Evolutionary conservation across 2,888 invertebrate species (phyloP).

Genomic region (Lydus trimaculatus): DNA sequence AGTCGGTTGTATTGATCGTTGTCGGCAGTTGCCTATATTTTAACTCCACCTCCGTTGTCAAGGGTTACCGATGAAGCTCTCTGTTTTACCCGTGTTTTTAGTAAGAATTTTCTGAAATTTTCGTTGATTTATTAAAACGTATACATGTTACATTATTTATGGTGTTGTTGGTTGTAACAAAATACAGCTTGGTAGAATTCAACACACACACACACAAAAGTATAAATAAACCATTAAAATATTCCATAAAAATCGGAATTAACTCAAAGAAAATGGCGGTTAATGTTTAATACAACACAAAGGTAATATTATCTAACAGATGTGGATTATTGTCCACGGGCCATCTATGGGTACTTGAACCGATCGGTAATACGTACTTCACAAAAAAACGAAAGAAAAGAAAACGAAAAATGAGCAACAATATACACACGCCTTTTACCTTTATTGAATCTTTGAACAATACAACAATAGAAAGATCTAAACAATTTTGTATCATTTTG

Average conservation of each 20-base stretch:
- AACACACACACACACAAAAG: not conserved
- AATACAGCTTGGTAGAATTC: not conserved
- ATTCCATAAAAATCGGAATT: not conserved
- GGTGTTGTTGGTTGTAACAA: not conserved
- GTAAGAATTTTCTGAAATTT: not conserved
- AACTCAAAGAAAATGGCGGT: not conserved
- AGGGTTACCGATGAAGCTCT: not conserved
- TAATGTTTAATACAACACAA: not conserved
- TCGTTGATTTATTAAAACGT: slow-evolving; percentile 1
- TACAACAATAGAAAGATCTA: slow-evolving; percentile 4
- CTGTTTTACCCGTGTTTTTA: not conserved
- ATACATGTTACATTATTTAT: not conserved
- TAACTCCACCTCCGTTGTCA: slow-evolving; percentile 5
- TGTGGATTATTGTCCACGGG: not conserved
- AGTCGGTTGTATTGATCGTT: not conserved
- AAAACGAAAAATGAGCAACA: slow-evolving; percentile 10
- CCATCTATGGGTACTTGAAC: slow-evolving; percentile 7
- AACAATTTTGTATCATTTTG: slow-evolving; percentile 10
- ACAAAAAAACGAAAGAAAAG: not conserved
- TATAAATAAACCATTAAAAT: not conserved
- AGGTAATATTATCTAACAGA: not conserved
- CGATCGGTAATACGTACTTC: not conserved
- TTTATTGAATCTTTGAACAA: not conserved
- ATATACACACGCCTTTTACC: slow-evolving; percentile 4
- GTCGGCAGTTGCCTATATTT: not conserved